Evolutionary conservation across 2,113 vertebrate species (phyloP), one percentile per base, ranked within the genome.

Genomic region (Ptychochromis oligacanthus): DNA sequence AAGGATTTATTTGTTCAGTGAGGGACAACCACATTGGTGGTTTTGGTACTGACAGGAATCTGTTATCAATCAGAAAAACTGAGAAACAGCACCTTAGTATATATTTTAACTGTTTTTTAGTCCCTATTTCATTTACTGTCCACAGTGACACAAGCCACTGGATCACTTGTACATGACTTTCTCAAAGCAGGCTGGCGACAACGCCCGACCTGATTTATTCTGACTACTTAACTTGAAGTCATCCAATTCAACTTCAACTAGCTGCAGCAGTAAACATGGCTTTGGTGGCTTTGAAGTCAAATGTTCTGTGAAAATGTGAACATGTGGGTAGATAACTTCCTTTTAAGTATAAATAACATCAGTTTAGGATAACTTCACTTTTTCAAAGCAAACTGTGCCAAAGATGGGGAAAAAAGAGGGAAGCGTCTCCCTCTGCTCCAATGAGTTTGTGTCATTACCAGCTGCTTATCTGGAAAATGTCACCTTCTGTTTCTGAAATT

Each of bases 381-480:
- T 54, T 54, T 49, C 46, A 31, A 72, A 72, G 67, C 26, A 54
- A 72, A 72, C 26, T 28, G 14, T 61, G 15, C 43, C 67, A 11
- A 24, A 31, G 20, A 24, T 14, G 52, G n/a, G 18, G 52, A n/a
- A 38, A n/a, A 24, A 38, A 56, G 36, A 62, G 1, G 52, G n/a
- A 40, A 31, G 14, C 12, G 61, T 26, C 22, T 60, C 8, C 3
- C 0, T 80, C 10, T 55, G n/a, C 56, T 59, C 22, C 36, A 58
- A 11, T 46, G 40, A 31, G 10, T 55, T 79, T 81, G 6, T 65
- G 3, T 54, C 34, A 58, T 54, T 43, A 57, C 5, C 3, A 77
- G 24, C 20, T 77, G 60, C 17, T 52, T 55, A 75, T 76, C 75
- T 77, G 80, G 59, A 18, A 57, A 75, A 70, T 60, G 6, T 82